A percentile compares a stretch with the other conserved stretches of the same genome.
Conservation (phyloP, 2,888 invertebrate species). For the Odontocerum albicorne region DNA sequence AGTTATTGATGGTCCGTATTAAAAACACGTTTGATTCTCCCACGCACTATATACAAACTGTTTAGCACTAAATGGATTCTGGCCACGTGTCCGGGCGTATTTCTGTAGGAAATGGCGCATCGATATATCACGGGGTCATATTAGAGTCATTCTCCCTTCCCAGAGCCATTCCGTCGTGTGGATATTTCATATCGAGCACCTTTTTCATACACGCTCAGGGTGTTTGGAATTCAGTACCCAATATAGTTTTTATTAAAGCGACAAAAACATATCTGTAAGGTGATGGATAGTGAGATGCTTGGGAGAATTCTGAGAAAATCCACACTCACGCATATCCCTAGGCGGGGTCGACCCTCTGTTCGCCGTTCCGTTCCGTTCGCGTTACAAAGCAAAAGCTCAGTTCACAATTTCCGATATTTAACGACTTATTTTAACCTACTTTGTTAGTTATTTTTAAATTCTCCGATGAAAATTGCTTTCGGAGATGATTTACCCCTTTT, state of each 20-base stretch:
- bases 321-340: conserved; percentile 4
- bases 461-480: too few species aligned
- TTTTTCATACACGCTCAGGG: conserved; percentile 23
- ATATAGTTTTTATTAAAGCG: conserved; percentile 36
- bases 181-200: conserved; percentile 35
- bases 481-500: too few species aligned
- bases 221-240: conserved; percentile 34
- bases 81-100: conserved; percentile 32
- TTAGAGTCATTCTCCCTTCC: conserved; percentile 9
- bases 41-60: conserved; percentile 44
- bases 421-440: too few species aligned
- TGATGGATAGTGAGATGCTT: conserved; percentile 33
- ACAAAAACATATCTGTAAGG: conserved; percentile 30
- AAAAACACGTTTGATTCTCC: conserved; percentile 53
- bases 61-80: conserved; percentile 31
- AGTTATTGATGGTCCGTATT: conserved; percentile 60
- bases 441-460: too few species aligned
- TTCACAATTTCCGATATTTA: too few species aligned
- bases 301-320: conserved; percentile 18
- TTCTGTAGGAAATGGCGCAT: conserved; percentile 29
- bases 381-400: too few species aligned
- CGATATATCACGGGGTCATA: conserved; percentile 31
- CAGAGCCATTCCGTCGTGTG: conserved; percentile 9
- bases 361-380: too few species aligned
- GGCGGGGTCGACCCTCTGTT: not conserved